Percentiles rank a stretch among this genome's conserved stretches.
phyloP scores from a whole-genome alignment of 1,140 invertebrate genomes.

The Gonatopus flavifemur region DNA sequence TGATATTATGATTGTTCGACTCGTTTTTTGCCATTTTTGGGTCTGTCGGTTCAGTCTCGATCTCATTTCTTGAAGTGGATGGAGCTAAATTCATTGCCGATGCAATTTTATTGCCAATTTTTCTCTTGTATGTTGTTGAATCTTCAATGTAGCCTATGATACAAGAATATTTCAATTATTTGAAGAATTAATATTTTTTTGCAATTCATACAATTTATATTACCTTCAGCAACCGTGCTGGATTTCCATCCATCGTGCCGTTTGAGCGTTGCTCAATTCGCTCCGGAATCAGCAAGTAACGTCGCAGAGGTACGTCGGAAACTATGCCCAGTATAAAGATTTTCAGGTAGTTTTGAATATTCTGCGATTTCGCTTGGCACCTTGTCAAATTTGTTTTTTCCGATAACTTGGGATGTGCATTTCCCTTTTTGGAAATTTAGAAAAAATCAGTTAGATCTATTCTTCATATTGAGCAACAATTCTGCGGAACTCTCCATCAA shows the following conservation, averaged over 20 bases:
- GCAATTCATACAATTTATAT: too few relatives aligned
- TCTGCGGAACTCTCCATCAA: conserved; percentile 5
- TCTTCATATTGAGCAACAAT: conserved; percentile 18
- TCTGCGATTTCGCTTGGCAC: background rate
- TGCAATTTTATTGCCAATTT: too few relatives aligned
- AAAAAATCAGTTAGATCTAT: conserved; percentile 25
- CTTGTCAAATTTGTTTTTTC: background rate
- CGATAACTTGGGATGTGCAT: conserved; percentile 7
- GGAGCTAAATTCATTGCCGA: too few relatives aligned
- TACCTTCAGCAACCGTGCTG: background rate
- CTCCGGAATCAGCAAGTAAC: background rate
- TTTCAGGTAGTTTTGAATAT: background rate
- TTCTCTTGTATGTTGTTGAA: too few relatives aligned
- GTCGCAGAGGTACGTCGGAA: background rate
- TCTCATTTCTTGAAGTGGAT: too few relatives aligned
- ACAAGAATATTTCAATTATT: too few relatives aligned
- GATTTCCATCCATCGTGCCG: background rate
- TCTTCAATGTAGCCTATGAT: too few relatives aligned
- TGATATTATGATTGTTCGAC: too few relatives aligned
- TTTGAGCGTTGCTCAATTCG: background rate
- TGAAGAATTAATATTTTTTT: too few relatives aligned
- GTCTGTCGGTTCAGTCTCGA: too few relatives aligned
- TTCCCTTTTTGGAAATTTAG: too few relatives aligned
- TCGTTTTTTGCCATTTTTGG: too few relatives aligned
- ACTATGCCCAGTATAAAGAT: background rate